Conservation (phyloP, 1,140 invertebrate species). For the Pachypeltis micranthus region DNA sequence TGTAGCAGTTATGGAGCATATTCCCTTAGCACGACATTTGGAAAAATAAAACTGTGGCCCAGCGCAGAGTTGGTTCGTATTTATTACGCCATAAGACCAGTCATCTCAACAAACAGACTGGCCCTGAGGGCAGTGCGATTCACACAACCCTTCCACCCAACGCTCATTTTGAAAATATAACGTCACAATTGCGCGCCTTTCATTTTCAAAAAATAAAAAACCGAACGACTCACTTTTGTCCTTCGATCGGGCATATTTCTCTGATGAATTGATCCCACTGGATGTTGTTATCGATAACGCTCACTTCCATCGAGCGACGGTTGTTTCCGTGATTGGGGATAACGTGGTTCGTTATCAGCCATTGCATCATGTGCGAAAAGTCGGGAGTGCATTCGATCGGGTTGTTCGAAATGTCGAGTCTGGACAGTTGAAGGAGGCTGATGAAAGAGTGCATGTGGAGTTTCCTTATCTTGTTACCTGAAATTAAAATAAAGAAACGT, state of each 20-base stretch:
- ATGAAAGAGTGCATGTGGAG: slow-evolving; percentile 22
- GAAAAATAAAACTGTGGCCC: too few relatives aligned
- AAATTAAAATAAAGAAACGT: slow-evolving; percentile 15
- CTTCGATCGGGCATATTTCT: slow-evolving; percentile 14
- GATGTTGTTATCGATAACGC: slow-evolving; percentile 14
- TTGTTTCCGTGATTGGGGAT: slow-evolving; percentile 30
- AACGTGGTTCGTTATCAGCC: slow-evolving; percentile 35
- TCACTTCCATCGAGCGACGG: slow-evolving; percentile 10
- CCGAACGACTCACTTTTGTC: neutral
- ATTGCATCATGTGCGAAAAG: slow-evolving; percentile 35
- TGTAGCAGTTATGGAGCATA: too few relatives aligned
- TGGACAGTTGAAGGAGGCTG: slow-evolving; percentile 24
- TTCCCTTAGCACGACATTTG: too few relatives aligned
- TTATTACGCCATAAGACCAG: too few relatives aligned
- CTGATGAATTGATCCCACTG: slow-evolving; percentile 19
- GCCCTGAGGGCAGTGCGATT: too few relatives aligned
- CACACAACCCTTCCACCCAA: too few relatives aligned
- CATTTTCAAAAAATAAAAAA: too few relatives aligned
- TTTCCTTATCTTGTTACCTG: slow-evolving; percentile 26
- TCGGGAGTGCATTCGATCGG: slow-evolving; percentile 36
- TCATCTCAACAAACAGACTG: too few relatives aligned
- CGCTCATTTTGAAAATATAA: too few relatives aligned
- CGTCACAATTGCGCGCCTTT: too few relatives aligned
- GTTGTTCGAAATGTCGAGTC: slow-evolving; percentile 36
- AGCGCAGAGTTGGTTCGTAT: too few relatives aligned